phyloP scores from a whole-genome alignment of 1,140 invertebrate genomes.

The Ceratoteleas bidentatus region DNA sequence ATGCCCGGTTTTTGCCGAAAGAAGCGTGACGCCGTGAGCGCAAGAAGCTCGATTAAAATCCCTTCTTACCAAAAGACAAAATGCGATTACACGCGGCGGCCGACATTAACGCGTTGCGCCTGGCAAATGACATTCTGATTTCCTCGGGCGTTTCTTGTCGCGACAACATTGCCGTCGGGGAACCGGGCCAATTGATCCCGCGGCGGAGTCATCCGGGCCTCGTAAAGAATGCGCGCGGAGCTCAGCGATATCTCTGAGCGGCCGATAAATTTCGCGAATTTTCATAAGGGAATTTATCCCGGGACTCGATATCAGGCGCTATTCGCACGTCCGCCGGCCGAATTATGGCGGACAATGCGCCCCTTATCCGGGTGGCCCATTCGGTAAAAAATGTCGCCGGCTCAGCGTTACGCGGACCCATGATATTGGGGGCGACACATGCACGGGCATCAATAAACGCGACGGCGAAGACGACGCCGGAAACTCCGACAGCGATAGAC shows the following conservation, averaged over 20 bases:
- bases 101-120: too few relatives aligned
- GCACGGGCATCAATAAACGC: slow-evolving; percentile 52
- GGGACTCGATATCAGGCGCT: slow-evolving; percentile 55
- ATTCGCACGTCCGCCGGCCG: slow-evolving; percentile 60
- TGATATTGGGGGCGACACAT: slow-evolving; percentile 63
- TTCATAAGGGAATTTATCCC: slow-evolving; percentile 76
- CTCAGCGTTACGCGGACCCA: slow-evolving; percentile 42
- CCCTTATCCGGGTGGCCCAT: slow-evolving; percentile 29
- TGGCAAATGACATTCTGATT: too few relatives aligned
- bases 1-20: too few relatives aligned
- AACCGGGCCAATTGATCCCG: too few relatives aligned
- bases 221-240: slow-evolving; percentile 48
- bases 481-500: slow-evolving; percentile 31
- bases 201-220: slow-evolving; percentile 22
- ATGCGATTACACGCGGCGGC: too few relatives aligned
- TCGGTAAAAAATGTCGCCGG: slow-evolving; percentile 54
- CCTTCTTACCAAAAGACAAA: too few relatives aligned
- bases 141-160: too few relatives aligned
- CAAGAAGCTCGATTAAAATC: too few relatives aligned
- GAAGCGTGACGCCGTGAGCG: too few relatives aligned
- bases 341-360: slow-evolving; percentile 55
- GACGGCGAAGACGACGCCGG: slow-evolving; percentile 58
- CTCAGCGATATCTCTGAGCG: slow-evolving; percentile 54
- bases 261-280: slow-evolving; percentile 74
- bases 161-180: too few relatives aligned